These are phyloP conservation scores for Hypselothyrea guttata DNA, from an alignment of 2,888 invertebrate species.

Conservation along the genomic window DNA sequence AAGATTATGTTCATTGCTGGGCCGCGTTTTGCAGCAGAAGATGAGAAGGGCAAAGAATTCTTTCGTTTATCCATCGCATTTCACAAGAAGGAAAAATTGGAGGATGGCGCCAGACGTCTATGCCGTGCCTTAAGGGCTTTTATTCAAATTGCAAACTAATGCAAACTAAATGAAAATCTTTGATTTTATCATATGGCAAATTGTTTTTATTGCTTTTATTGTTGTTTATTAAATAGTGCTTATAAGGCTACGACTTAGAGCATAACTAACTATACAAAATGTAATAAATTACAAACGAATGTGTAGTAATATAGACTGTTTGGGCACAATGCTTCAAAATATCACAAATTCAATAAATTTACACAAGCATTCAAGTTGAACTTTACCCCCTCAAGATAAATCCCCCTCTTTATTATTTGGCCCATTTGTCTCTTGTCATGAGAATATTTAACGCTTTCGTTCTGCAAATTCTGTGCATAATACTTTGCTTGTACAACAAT, in stretches of 20 bases:
- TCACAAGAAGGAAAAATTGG: slow-evolving; percentile 80
- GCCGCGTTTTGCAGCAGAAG: slow-evolving; percentile 80
- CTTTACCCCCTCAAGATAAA: slow-evolving; percentile 17
- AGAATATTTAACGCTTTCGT: slow-evolving; percentile 48
- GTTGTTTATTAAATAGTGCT: slow-evolving; percentile 58
- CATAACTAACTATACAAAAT: slow-evolving; percentile 41
- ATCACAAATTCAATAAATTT: slow-evolving; percentile 69
- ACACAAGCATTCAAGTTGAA: slow-evolving; percentile 52
- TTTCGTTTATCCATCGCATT: slow-evolving; percentile 84
- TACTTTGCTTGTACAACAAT: slow-evolving; percentile 60
- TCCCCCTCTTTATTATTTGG: slow-evolving; percentile 6
- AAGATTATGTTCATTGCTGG: slow-evolving; percentile 83
- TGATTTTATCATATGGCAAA: slow-evolving; percentile 54
- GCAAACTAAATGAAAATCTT: not conserved
- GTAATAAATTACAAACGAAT: slow-evolving; percentile 49
- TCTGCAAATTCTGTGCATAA: slow-evolving; percentile 55
- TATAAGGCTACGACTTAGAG: slow-evolving; percentile 59
- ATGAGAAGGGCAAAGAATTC: slow-evolving; percentile 78
- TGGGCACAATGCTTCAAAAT: slow-evolving; percentile 74
- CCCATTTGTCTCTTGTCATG: slow-evolving; percentile 38
- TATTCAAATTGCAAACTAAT: slow-evolving; percentile 15
- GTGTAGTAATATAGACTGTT: slow-evolving; percentile 34
- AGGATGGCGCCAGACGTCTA: slow-evolving; percentile 73
- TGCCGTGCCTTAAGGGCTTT: slow-evolving; percentile 80
- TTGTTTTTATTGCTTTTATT: slow-evolving; percentile 53